These are phyloP conservation scores for Pyrochroa serraticornis DNA, from an alignment of 2,888 invertebrate genomes.

Conservation along the genomic window DNA sequence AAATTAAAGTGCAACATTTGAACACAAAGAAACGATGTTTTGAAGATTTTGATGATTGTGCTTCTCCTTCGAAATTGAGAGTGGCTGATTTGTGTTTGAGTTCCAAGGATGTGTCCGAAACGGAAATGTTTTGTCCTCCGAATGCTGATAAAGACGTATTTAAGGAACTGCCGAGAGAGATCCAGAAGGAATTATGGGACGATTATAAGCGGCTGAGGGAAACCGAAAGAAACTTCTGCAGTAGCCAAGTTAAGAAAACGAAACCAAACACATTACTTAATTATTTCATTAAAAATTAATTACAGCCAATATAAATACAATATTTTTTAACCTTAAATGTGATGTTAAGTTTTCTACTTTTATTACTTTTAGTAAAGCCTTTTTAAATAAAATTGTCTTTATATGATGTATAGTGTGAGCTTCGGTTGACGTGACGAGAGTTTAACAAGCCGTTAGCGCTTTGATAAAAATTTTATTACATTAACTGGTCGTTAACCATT, in stretches of 20 bases:
- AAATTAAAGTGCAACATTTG: conserved; percentile 46
- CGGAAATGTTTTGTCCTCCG: conserved; percentile 61
- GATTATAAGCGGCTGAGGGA: conserved; percentile 62
- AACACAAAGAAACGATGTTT: conserved; percentile 60
- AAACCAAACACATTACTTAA: conserved; percentile 70
- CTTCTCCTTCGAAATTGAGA: conserved; percentile 72
- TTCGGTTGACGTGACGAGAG: no score
- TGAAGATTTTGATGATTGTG: conserved; percentile 59
- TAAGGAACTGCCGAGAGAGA: conserved; percentile 71
- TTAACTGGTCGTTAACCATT: no score
- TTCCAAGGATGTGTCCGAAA: conserved; percentile 54
- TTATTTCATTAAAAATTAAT: conserved; percentile 62
- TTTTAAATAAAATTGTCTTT: no score
- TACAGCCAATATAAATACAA: no score
- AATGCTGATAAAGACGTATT: conserved; percentile 73
- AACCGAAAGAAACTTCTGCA: conserved; percentile 52
- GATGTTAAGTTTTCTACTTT: no score
- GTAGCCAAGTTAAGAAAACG: conserved; percentile 62
- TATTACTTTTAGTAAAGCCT: no score
- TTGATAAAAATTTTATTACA: no score
- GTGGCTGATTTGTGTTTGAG: conserved; percentile 71
- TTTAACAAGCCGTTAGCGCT: no score
- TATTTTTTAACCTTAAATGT: no score
- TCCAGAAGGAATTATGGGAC: conserved; percentile 75
- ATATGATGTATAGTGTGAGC: no score